Base-by-base conservation (phyloP, 2,797 vertebrate genomes). In the Bovichtus diacanthus region DNA sequence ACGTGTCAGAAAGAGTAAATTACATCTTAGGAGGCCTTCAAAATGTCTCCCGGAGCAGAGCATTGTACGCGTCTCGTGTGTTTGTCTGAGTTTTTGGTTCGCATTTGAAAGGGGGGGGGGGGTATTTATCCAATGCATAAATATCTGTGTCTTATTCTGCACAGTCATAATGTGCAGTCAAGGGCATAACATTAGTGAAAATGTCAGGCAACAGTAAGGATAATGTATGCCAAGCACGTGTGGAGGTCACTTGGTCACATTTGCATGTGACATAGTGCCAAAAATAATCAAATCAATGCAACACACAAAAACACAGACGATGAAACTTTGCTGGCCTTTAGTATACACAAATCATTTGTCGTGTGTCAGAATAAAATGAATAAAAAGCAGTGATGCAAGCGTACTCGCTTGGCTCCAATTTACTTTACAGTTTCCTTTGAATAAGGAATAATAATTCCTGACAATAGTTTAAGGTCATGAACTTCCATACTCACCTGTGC, bases 181-280 rank as follows among this genome's bases (percentile, higher is more conserved):
- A 88, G 81, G 82, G 78, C 86, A 78, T 76, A 79, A 83, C 76
- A 80, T 78, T 81, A 92, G 80, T 81, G 83, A 84, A 89, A 89
- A 90, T 87, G 82, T 80, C 87, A 76, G 67, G 80, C 78, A 63
- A 61, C 74, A 71, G 70, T 59, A 15, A 47, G 36, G 46, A 66
- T 80, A 77, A 80, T 72, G 18, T 71, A 87, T 86, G 81, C 79
- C 36, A 56, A 51, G 61, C 81, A 87, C 21, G 63, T 58, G 82
- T 47, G 59, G 74, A 86, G 85, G 87, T 88, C 65, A 81, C 75
- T 87, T 63, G 54, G 76, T 75, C 69, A 79, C 73, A 83, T 90
- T 90, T 87, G 78, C 79, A 83, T 85, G 70, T 29, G 81, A 78
- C 56, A 12, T 47, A 62, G 54, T 85, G 71, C 72, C 84, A 82